Conservation (phyloP, 1,140 invertebrate genomes). For the Drosophila kohkoa region DNA sequence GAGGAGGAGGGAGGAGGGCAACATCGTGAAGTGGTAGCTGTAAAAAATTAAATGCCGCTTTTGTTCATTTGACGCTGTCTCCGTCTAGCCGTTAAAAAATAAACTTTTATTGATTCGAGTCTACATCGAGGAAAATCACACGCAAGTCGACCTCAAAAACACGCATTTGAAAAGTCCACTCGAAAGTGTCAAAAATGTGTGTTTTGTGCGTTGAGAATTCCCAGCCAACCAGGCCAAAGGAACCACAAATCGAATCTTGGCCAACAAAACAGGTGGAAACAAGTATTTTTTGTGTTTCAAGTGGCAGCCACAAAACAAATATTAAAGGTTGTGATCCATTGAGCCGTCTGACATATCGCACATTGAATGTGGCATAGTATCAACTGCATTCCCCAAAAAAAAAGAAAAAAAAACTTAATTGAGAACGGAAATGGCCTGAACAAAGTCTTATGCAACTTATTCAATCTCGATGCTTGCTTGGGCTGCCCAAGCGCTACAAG, state of each 20-base stretch:
- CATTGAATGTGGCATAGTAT: neutral
- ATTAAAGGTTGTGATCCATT: slow-evolving; percentile 13
- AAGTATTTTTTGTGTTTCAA: slow-evolving; percentile 5
- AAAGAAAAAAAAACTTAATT: slow-evolving; percentile 54
- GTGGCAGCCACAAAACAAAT: slow-evolving; percentile 10
- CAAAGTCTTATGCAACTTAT: slow-evolving; percentile 56
- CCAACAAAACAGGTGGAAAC: slow-evolving; percentile 23
- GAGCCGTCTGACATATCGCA: slow-evolving; percentile 5
- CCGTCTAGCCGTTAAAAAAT: slow-evolving; percentile 1
- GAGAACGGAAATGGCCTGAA: slow-evolving; percentile 77
- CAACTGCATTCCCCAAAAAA: slow-evolving; percentile 25
- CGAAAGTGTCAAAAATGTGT: slow-evolving; percentile 39
- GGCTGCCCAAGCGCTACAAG: slow-evolving; percentile 36
- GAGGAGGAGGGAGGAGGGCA: neutral
- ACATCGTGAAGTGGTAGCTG: slow-evolving; percentile 34
- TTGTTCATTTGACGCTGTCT: slow-evolving; percentile 43
- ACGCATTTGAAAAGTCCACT: slow-evolving; percentile 40
- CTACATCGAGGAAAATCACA: slow-evolving; percentile 30
- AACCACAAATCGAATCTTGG: slow-evolving; percentile 1
- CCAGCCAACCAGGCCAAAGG: neutral
- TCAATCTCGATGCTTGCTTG: slow-evolving; percentile 24
- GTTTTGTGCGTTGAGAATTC: slow-evolving; percentile 13
- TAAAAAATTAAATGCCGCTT: slow-evolving; percentile 56
- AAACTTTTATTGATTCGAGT: slow-evolving; percentile 42
- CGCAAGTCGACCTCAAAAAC: slow-evolving; percentile 27